Evolutionary conservation across 2,113 vertebrate species (phyloP), one percentile per base, ranked within the genome.

Genomic region (Pyxicephalus adspersus): DNA sequence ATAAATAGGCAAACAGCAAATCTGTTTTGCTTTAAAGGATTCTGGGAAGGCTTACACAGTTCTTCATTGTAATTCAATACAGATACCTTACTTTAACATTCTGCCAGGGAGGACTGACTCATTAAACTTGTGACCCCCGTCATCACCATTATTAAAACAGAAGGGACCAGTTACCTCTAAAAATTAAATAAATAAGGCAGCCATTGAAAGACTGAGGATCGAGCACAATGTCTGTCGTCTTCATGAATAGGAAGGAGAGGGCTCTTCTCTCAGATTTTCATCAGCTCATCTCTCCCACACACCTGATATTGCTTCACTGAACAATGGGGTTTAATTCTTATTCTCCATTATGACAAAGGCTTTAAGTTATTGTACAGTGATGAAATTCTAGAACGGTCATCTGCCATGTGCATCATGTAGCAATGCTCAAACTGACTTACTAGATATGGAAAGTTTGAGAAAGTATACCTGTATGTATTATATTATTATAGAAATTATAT

Each of bases 81-180:
- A 64, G 20, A 55, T 31, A 45, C 18, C 52, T 81, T 23, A 26
- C 34, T 81, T 28, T 63, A 38, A 71, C 66, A 64, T 50, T 52
- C 55, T 38, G 67, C 28, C 26, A 26, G 28, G n/a, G 18, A 50
- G 65, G 54, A 54, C 5, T 18, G 51, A 74, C 70, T 81, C 60
- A 64, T 81, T 81, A 81, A 81, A 81, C 79, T 81, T 81, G 11
- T 57, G 70, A 81, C 60, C 79, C 68, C 67, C 66, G 19, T 80
- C 66, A 73, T 72, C 58, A 55, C 45, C 45, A 57, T 74, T 57
- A 74, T 45, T 22, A 65, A 29, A 54, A 64, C 60, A 76, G 50
- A 68, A 74, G 25, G 25, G 61, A 74, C 9, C 31, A 18, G 34
- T 58, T 61, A 70, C 77, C 65, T 79, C 26, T 19, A 70, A 70